These are phyloP conservation scores for Galaxea fascicularis DNA, from an alignment of 92 coral and sea anemone species.

Conservation along the genomic window DNA sequence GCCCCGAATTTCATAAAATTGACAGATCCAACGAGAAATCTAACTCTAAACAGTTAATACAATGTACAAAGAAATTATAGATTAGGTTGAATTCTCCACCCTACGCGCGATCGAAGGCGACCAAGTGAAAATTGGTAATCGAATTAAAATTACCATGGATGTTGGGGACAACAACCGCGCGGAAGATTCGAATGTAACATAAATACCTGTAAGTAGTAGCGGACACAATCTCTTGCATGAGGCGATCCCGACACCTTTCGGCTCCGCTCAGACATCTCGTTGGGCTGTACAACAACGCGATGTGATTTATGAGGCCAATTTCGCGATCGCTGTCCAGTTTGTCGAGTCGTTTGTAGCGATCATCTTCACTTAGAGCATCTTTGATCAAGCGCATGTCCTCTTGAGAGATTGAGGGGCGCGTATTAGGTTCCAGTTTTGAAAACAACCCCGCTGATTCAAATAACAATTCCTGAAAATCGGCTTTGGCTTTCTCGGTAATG, in stretches of 20 bases:
- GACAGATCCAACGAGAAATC: neutral
- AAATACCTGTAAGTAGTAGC: slow-evolving; percentile 96
- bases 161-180: neutral
- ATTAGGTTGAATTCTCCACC: neutral
- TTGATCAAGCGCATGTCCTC: slow-evolving; percentile 87
- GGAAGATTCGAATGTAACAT: slow-evolving; percentile 4
- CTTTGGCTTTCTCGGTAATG: slow-evolving; percentile 89
- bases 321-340: slow-evolving; percentile 88
- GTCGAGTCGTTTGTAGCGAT: slow-evolving; percentile 90
- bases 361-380: slow-evolving; percentile 85
- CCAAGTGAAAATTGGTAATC: slow-evolving; percentile 3
- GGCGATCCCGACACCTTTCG: slow-evolving; percentile 92
- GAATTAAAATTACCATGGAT: slow-evolving; percentile 14
- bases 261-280: slow-evolving; percentile 95
- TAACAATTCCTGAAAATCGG: slow-evolving; percentile 94
- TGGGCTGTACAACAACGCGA: slow-evolving; percentile 94
- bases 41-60: neutral
- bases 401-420: slow-evolving; percentile 83
- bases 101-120: neutral
- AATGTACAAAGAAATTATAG: neutral
- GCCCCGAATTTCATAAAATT: neutral
- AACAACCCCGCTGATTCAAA: slow-evolving; percentile 97
- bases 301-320: slow-evolving; percentile 88
- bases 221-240: slow-evolving; percentile 97
- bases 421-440: slow-evolving; percentile 82